Evolutionary conservation across 2,113 vertebrate genomes (phyloP), one percentile per base, ranked within the genome.

Genomic region (Cacatua alba): DNA sequence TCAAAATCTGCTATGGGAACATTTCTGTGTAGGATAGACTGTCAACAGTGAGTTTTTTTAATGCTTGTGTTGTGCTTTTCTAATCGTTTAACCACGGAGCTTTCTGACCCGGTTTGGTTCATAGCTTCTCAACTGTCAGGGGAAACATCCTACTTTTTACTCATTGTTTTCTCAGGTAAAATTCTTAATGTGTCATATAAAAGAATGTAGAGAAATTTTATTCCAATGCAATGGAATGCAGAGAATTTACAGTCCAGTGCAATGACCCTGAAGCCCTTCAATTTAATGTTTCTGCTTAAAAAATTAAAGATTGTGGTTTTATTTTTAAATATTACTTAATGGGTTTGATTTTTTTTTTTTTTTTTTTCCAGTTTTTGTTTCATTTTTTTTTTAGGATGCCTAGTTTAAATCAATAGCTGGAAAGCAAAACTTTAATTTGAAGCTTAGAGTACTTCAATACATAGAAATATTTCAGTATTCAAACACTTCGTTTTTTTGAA

Each of bases 101-200:
- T 86, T 86, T 67, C 72, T 86, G 53, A 86, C 72, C 59, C 74
- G 28, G 41, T 74, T 94, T 78, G 55, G 19, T 74, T 92, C 43
- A 49, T 23, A 89, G 60, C n/a, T 91, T 89, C 43, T 67, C 43
- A 84, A 3, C 21, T 82, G 41, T 59, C 48, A 46, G 43, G 87
- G 69, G 51, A 82, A 84, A 44, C 62, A 81, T 63, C 57, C 31
- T 82, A 29, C 33, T 63, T 95, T 92, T 94, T 78, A 65, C 59
- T 90, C 13, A 53, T 84, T 31, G 23, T 65, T 85, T 55, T 91
- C 60, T 95, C 70, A 74, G 77, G 90, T 83, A 92, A 67, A 92
- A 70, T 31, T 65, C 76, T 84, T 81, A 37, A 67, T 60, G 33
- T n/a, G 23, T n/a, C 11, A 17, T 53, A 8, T 89, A 25, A 41